These are phyloP conservation scores for Andrena bucephala DNA, from an alignment of 2,888 invertebrate genomes.

Conservation along the genomic window DNA sequence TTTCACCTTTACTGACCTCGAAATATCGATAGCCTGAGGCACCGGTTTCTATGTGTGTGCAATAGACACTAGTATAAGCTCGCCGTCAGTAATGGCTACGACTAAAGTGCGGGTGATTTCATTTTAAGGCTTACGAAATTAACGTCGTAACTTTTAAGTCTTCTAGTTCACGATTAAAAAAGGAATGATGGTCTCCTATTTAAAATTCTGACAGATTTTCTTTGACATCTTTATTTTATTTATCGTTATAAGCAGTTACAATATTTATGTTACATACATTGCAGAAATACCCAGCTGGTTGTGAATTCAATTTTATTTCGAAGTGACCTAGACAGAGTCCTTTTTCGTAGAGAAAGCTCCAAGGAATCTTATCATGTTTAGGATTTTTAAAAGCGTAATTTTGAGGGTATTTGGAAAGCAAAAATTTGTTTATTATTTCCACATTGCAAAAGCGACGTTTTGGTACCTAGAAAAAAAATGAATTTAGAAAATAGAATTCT, in stretches of 20 bases:
- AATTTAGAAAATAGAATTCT: too few relatives aligned
- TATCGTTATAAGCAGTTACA: neutral
- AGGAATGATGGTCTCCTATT: neutral
- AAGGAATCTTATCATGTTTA: too few relatives aligned
- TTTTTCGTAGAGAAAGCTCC: too few relatives aligned
- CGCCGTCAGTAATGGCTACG: constrained; percentile 70
- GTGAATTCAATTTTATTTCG: too few relatives aligned
- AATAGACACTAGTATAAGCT: constrained; percentile 53
- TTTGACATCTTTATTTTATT: neutral
- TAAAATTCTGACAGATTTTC: neutral
- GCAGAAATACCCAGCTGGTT: too few relatives aligned
- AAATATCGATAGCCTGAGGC: constrained; percentile 74
- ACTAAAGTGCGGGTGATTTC: constrained; percentile 70
- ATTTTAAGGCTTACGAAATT: constrained; percentile 67
- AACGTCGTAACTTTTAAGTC: constrained; percentile 61
- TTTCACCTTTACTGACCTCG: constrained; percentile 72
- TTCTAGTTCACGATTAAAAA: constrained; percentile 3
- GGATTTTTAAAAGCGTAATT: too few relatives aligned
- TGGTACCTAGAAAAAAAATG: too few relatives aligned
- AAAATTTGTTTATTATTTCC: too few relatives aligned
- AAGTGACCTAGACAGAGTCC: too few relatives aligned
- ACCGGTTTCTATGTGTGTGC: constrained; percentile 59
- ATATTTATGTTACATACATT: too few relatives aligned
- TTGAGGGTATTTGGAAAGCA: too few relatives aligned
- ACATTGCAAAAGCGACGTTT: too few relatives aligned